Base-by-base conservation (phyloP, 2,888 invertebrate genomes). In the Lucinisca nassula region DNA sequence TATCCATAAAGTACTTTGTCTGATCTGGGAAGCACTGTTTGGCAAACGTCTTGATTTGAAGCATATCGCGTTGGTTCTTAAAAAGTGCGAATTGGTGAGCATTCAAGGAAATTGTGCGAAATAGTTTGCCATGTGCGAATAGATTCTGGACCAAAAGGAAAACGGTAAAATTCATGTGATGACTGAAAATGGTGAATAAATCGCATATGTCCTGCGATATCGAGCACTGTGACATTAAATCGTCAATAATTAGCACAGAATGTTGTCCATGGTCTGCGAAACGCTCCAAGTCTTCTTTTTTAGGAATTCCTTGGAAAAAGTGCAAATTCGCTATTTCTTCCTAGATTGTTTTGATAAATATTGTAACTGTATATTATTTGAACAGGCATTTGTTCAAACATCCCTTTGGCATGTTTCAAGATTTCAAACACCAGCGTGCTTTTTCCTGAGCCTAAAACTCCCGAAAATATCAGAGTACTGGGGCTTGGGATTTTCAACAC, bases 21-120 rank as follows among this genome's bases (percentile, higher is more conserved):
- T 85, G 85, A 38, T 84, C 61, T 4, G 87, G 85, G 58, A 78
- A 87, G 49, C 87, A 84, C 61, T 90, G 90, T 61, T 83, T 82
- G 27, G 78, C 87, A 32, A 90, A 81, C 0, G 85, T 79, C 45
- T 83, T 72, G 27, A 90, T 81, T 73, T 89, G 89, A 45, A 77
- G 72, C 55, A 81, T 76, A 67, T 87, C 87, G 40, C 89, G 35
- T 61, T 73, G 58, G 32, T 89, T 87, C 49, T 82, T 79, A 51
- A 89, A 85, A 14, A 87, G 51, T 32, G 87, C 73, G 32, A 87
- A 77, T 75, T 87, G 80, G 24, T 87, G 87, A 21, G 85, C 76
- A 58, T 85, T 79, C 38, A 85, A 75, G 24, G 75, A 79, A 79
- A 84, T 79, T 37, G 74, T 79, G 35, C 73, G 79, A n/a, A 80